Base-by-base conservation (phyloP, 2,797 vertebrate genomes). In the Mus spretus region DNA sequence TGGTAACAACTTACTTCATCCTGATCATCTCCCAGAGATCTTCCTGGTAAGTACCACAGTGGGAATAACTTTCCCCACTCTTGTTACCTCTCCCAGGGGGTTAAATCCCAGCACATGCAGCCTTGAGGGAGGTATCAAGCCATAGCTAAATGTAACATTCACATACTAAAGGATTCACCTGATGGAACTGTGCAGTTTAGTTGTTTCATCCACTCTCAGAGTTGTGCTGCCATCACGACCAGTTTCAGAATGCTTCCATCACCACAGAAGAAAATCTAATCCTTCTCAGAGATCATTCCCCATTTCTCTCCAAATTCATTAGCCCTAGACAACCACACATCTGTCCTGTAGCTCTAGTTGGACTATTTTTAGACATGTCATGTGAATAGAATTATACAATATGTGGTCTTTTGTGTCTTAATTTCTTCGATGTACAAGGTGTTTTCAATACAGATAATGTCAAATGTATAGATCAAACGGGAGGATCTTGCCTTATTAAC, bases 401-500 rank as follows among this genome's bases (percentile, higher is more conserved):
- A 40, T 82, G 6, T 93, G 13, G 5, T 34, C 47, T 84, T 92
- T 77, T 84, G 28, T 59, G 55, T 88, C 3, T 50, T 92, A 55
- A 37, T 40, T 59, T 93, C 80, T 92, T 95, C 95, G 11, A 90
- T 19, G 12, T 93, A 92, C 22, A 44, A 88, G 50, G 53, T 89
- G 3, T 92, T 93, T 95, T 89, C 26, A 89, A 44, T 94, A 37
- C 40, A 19, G 67, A 65, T 95, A 86, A n/a, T 74, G 22, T 87
- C 92, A 91, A 61, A 57, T 77, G 19, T 88, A 4, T 65, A 88
- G 75, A 55, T 93, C 65, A 93, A 67, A 67, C 57, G 78, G n/a
- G 53, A 82, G 44, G 83, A 1, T 75, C 65, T 70, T 91, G 31
- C 24, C 74, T 80, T 80, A 22, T 89, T 96, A 94, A 82, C 5